Evolutionary conservation across 1,140 invertebrate genomes (phyloP).

Genomic region (Bombus confusus): DNA sequence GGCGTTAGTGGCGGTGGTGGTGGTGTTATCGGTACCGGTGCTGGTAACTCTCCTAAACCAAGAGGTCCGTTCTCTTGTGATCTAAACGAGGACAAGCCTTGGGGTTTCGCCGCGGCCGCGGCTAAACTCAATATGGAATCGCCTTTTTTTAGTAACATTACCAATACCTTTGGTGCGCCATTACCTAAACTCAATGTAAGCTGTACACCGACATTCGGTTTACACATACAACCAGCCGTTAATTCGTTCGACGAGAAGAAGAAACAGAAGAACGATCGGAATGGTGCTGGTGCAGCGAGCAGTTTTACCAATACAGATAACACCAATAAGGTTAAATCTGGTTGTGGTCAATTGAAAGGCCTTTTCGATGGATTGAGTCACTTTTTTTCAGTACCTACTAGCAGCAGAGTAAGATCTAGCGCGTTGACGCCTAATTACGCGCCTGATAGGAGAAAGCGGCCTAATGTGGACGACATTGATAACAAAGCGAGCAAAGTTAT

Average conservation of each 20-base stretch:
- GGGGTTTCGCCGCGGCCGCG: constrained; percentile 90
- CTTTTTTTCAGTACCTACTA: constrained; percentile 88
- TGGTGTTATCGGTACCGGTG: neutral
- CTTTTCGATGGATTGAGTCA: constrained; percentile 93
- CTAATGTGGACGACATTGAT: constrained; percentile 60
- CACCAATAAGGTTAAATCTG: constrained; percentile 81
- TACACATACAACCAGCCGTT: constrained; percentile 72
- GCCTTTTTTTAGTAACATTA: constrained; percentile 78
- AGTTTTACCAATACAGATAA: constrained; percentile 32
- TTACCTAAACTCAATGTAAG: constrained; percentile 76
- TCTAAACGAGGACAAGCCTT: constrained; percentile 84
- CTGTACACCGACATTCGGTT: constrained; percentile 74
- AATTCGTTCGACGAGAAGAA: constrained; percentile 60
- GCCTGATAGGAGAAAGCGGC: constrained; percentile 80
- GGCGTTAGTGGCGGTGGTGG: neutral
- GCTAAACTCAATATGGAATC: constrained; percentile 78
- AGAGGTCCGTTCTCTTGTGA: constrained; percentile 78
- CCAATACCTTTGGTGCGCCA: constrained; percentile 73
- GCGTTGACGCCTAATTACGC: constrained; percentile 82
- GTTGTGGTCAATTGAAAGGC: constrained; percentile 87
- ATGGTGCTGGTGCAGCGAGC: neutral
- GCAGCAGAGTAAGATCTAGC: constrained; percentile 82
- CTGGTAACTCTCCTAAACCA: constrained; percentile 78
- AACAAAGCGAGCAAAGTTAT: constrained; percentile 52
- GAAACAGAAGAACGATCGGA: constrained; percentile 50